Evolutionary conservation across 2,888 invertebrate genomes (phyloP).

Genomic region (Tanytarsus gracilentus): DNA sequence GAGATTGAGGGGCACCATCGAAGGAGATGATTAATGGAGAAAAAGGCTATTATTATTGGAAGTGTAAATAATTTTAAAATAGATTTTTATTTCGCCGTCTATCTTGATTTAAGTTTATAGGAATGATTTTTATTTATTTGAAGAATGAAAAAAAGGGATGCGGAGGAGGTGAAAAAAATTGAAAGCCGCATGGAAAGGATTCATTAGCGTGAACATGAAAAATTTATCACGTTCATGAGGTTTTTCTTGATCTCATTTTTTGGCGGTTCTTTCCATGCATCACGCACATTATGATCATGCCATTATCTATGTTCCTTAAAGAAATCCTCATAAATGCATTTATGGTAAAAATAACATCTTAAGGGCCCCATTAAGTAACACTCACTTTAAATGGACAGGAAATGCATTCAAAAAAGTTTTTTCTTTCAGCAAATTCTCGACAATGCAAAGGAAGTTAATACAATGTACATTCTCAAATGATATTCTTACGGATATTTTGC

Average conservation of each 20-base stretch:
- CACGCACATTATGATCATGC: neutral
- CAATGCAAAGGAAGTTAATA: conserved; percentile 19
- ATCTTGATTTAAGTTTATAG: neutral
- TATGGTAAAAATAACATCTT: conserved; percentile 22
- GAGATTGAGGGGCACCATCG: conserved; percentile 14
- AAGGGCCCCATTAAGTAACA: neutral
- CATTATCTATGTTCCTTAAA: conserved; percentile 6
- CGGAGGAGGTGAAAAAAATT: neutral
- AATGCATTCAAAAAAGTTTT: conserved; percentile 13
- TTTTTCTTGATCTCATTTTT: neutral
- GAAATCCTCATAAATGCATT: conserved; percentile 20
- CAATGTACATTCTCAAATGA: conserved; percentile 10
- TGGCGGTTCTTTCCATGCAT: neutral
- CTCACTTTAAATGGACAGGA: conserved; percentile 19
- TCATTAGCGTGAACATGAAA: conserved; percentile 18
- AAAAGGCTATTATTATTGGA: conserved; percentile 10
- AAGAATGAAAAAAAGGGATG: conserved; percentile 9
- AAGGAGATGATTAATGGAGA: conserved; percentile 24
- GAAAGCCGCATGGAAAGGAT: conserved; percentile 12
- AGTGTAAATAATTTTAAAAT: conserved; percentile 27
- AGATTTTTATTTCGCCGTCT: neutral
- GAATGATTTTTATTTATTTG: no score
- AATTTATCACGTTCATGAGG: conserved; percentile 11
- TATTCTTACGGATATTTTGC: conserved; percentile 17
- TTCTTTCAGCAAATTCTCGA: neutral